Evolutionary conservation across 2,888 invertebrate species (phyloP), one percentile per base, ranked within the genome.

Genomic region (Emmelina monodactyla): DNA sequence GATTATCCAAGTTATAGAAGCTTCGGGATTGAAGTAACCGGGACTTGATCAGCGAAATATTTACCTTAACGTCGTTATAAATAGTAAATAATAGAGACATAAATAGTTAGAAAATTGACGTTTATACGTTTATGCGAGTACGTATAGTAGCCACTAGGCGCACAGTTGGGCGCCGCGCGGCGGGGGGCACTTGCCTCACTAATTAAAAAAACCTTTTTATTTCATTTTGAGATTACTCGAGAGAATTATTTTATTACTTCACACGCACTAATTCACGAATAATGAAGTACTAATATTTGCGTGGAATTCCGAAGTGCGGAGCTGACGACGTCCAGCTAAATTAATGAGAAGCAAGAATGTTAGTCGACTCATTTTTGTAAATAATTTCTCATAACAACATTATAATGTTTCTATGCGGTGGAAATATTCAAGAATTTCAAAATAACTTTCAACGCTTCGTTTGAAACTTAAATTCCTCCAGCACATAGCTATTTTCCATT

Each of bases 41-140:
- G n/a, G n/a, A n/a, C n/a, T n/a, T n/a, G n/a, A n/a, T n/a, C n/a
- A n/a, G n/a, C n/a, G n/a, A n/a, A n/a, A n/a, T n/a, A n/a, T n/a
- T n/a, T n/a, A n/a, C n/a, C n/a, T n/a, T n/a, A n/a, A n/a, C n/a
- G n/a, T n/a, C n/a, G n/a, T n/a, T n/a, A n/a, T n/a, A n/a, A n/a
- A n/a, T n/a, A n/a, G n/a, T n/a, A n/a, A n/a, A n/a, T 70, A 70
- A 71, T 70, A 67, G 65, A 71, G 68, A 71, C 70, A 72, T 75
- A 71, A 71, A 72, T 71, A 72, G 68, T 55, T 63, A 67, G 66
- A 72, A 73, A 69, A 69, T 60, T 68, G 73, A 71, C 71, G 66
- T 76, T 70, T 68, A 54, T n/a, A n/a, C n/a, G 65, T 72, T 70
- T 75, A 75, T 67, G 72, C 71, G 55, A 62, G 63, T 55, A 68